A percentile compares a stretch with the other conserved stretches of the same genome.
Conservation (phyloP, 2,888 invertebrate species). For the Eurytoma adleriae region DNA sequence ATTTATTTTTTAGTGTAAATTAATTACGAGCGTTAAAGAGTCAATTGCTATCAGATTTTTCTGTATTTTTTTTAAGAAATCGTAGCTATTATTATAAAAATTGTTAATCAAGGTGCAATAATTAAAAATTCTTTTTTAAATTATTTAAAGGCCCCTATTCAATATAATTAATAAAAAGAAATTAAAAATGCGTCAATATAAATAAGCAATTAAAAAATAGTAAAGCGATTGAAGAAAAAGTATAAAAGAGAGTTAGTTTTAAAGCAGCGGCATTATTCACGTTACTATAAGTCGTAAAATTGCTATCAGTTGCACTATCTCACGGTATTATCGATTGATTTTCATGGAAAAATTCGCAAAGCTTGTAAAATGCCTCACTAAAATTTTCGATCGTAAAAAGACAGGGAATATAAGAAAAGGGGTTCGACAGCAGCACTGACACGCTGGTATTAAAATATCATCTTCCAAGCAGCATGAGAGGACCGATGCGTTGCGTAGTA, state of each 20-base stretch:
- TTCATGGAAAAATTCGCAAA: constrained; percentile 1
- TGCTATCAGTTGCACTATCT: constrained; percentile 6
- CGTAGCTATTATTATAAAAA: too few species aligned
- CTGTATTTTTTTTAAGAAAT: not conserved
- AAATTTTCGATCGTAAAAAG: not conserved
- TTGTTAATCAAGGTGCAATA: constrained; percentile 18
- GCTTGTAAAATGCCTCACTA: not conserved
- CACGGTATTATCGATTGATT: too few species aligned
- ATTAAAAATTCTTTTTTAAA: not conserved
- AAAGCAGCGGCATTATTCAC: constrained; percentile 14
- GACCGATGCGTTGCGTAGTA: not conserved
- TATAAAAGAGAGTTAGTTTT: constrained; percentile 15
- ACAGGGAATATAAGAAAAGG: not conserved
- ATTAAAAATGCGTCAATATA: not conserved
- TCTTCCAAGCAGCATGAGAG: not conserved
- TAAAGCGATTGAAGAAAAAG: not conserved
- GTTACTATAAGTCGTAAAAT: not conserved
- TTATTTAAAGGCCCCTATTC: not conserved
- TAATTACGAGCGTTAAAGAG: too few species aligned
- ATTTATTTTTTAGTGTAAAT: too few species aligned
- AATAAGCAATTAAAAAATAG: not conserved
- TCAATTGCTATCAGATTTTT: too few species aligned
- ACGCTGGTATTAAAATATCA: not conserved
- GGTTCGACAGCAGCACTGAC: not conserved
- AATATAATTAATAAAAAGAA: too few species aligned